Evolutionary conservation across 2,797 vertebrate genomes (phyloP), one percentile per base, ranked within the genome.

Genomic region (Steatocranus sp.): DNA sequence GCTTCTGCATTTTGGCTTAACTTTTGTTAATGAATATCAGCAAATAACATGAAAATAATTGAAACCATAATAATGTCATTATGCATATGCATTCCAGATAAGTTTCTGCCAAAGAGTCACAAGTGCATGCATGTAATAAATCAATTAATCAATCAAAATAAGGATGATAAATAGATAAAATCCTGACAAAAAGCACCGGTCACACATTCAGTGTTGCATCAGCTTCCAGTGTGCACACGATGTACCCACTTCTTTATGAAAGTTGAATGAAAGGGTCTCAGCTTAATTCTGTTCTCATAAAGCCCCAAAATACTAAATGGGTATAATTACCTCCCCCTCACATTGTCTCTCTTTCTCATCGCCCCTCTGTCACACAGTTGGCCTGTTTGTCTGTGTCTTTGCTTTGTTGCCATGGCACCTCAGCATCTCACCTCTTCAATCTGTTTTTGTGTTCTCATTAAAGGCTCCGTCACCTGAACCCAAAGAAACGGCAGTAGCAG

Each of bases 391-490:
- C 70, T 90, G 68, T 43, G 56, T 88, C 84, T 91, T 83, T 90
- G 79, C 90, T 86, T 86, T 82, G 94, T 95, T 96, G 89, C 94
- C 93, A 96, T 95, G 93, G 94, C 80, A 88, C 85, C 94, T 58
- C 83, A 58, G 76, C 30, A 0, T 51, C 87, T 93, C 89, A 94
- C 91, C 87, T 93, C 84, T 66, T 86, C 82, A 83, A 89, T 87
- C 83, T 94, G 87, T 93, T 91, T 92, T 87, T 94, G 84, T 94
- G 76, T 89, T 92, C 77, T 82, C 73, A 68, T 92, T 91, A 78
- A 86, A 96, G 95, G 92, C 80, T 86, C 56, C 85, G 2, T 92
- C 93, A 89, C 92, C 93, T 84, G 91, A 93, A 87, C 87, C 88
- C 66, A 51, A 41, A 80, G 90, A 18, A 32, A 76, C 17, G 63